Evolutionary conservation across 2,888 invertebrate species (phyloP).

Genomic region (Macrosoma leucophasiata): DNA sequence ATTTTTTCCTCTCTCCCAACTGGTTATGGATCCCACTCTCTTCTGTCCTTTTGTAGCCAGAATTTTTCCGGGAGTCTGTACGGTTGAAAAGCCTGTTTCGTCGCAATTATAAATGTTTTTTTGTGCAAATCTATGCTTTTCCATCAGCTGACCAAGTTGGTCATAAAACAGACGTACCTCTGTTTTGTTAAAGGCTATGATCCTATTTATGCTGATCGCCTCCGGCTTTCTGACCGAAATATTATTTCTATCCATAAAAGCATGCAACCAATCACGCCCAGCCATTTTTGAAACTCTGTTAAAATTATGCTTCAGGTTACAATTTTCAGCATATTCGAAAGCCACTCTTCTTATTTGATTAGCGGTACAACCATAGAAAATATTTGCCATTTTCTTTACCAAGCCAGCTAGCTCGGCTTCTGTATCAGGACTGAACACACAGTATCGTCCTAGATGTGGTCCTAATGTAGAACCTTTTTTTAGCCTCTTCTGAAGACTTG

Average conservation of each 20-base stretch:
- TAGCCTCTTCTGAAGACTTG: constrained; percentile 11
- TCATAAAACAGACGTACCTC: constrained; percentile 21
- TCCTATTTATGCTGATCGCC: constrained; percentile 23
- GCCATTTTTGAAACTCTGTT: constrained; percentile 21
- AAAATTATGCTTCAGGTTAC: constrained; percentile 8
- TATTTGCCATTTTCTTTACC: constrained; percentile 27
- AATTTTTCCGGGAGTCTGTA: constrained; percentile 31
- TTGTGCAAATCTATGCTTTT: constrained; percentile 25
- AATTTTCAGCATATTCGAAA: constrained; percentile 9
- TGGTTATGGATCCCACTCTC: constrained; percentile 32
- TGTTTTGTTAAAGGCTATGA: constrained; percentile 24
- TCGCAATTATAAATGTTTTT: constrained; percentile 32
- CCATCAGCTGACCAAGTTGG: constrained; percentile 17
- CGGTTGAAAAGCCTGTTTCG: constrained; percentile 30
- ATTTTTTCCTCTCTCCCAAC: constrained; percentile 31
- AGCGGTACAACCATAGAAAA: constrained; percentile 17
- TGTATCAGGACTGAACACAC: constrained; percentile 23
- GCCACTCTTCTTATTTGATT: constrained; percentile 12
- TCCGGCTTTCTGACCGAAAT: constrained; percentile 20
- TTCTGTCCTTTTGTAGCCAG: constrained; percentile 33
- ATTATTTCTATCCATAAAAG: constrained; percentile 16
- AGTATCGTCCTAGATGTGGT: constrained; percentile 7
- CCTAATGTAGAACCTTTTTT: constrained; percentile 1
- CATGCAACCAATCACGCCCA: constrained; percentile 23
- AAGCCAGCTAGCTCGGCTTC: constrained; percentile 24